phyloP scores from a whole-genome alignment of 2,888 invertebrate genomes.

The Girardia tigrina region DNA sequence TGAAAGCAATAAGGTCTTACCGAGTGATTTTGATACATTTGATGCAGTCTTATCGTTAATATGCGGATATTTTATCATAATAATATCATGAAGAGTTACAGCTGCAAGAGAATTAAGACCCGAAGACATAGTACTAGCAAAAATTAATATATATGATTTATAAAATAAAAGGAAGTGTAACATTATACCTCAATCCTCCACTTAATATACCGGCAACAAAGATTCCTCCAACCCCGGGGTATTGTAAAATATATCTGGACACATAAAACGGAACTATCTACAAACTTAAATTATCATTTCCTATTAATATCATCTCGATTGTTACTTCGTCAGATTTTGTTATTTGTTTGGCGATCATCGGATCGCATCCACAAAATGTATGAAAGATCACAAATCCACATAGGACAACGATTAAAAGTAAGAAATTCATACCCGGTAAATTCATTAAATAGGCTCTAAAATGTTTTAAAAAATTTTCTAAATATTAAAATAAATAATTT shows the following conservation, averaged over 20 bases:
- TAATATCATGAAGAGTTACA: slow-evolving; percentile 72
- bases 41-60: slow-evolving; percentile 65
- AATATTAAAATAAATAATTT: no score
- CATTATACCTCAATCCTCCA: slow-evolving; percentile 71
- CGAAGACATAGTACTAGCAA: slow-evolving; percentile 79
- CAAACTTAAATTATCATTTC: slow-evolving; percentile 54
- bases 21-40: slow-evolving; percentile 54
- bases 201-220: slow-evolving; percentile 90
- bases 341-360: slow-evolving; percentile 40
- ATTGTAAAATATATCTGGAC: slow-evolving; percentile 64
- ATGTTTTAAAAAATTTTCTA: no score
- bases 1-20: neutral
- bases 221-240: slow-evolving; percentile 70
- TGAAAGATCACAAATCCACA: slow-evolving; percentile 43
- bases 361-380: slow-evolving; percentile 42
- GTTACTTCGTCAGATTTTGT: slow-evolving; percentile 37
- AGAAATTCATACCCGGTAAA: neutral
- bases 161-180: no score
- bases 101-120: slow-evolving; percentile 81
- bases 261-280: slow-evolving; percentile 77
- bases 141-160: no score
- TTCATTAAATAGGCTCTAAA: slow-evolving; percentile 1
- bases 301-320: neutral
- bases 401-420: slow-evolving; percentile 35
- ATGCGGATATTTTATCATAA: slow-evolving; percentile 61